phyloP scores from a whole-genome alignment of 2,888 invertebrate species.

The Nomada flava region DNA sequence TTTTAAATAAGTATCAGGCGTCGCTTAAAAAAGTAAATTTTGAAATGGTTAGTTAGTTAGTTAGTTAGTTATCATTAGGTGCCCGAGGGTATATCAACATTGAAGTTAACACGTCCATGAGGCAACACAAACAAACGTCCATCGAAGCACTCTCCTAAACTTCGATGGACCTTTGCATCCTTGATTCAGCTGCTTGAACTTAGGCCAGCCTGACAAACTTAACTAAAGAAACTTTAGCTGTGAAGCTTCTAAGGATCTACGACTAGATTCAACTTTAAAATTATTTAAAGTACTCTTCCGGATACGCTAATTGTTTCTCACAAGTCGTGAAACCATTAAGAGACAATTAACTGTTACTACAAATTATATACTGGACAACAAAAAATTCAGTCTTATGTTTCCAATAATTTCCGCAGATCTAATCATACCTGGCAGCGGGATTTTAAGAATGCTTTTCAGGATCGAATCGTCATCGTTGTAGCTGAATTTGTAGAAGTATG shows the following conservation, averaged over 20 bases:
- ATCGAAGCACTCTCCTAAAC: no score
- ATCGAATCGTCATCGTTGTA: constrained; percentile 68
- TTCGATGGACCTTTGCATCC: neutral
- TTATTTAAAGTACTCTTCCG: neutral
- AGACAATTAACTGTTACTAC: no score
- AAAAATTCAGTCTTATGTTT: no score
- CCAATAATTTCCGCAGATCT: no score
- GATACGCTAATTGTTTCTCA: no score
- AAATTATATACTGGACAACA: no score
- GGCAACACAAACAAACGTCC: neutral
- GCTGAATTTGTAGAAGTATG: constrained; percentile 77
- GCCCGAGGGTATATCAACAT: neutral
- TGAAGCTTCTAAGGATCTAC: no score
- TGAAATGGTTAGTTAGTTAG: neutral
- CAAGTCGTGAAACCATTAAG: no score
- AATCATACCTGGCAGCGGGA: constrained; percentile 69
- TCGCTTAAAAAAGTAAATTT: neutral
- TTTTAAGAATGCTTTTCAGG: constrained; percentile 53
- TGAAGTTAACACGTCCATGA: neutral
- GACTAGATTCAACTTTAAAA: neutral
- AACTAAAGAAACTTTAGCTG: neutral
- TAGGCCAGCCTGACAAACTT: neutral
- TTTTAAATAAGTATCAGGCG: neutral
- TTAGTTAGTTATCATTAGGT: neutral
- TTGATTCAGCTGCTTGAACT: neutral